Base-by-base conservation (phyloP, 2,888 invertebrate genomes). In the Pegoplata infirma region DNA sequence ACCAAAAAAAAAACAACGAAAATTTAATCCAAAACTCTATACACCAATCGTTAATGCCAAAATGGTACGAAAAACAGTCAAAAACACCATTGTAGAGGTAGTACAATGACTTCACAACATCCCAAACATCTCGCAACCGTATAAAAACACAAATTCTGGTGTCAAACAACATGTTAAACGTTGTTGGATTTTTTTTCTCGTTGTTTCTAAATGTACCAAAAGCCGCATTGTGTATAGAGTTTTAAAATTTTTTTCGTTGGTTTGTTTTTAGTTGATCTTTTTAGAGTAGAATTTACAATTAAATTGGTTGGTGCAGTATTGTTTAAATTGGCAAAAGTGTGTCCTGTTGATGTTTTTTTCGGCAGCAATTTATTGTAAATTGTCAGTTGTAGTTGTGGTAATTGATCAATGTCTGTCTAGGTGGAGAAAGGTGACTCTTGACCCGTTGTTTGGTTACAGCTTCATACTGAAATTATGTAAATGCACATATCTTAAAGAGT, bases 131-230 rank as follows among this genome's bases (percentile, higher is more conserved):
- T 7, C 46, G 8, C 16, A 44, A 12, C 46, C n/a, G 17, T 55
- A 61, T 56, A 75, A 47, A 61, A 83, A 84, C 85, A 86, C 85
- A 85, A 86, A 85, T 86, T 86, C 83, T 83, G 84, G 86, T 86
- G 86, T 86, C 83, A 85, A 86, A 86, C 86, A 86, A 82, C 86
- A 84, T 86, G 86, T 86, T 86, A 75, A 71, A 68, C 56, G 67
- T 71, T 74, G 63, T 64, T 61, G 61, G 10, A 1, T 61, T 59
- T 17, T 44, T 46, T 72, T 21, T 64, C 53, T 14, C n/a, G 16
- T 59, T 64, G 36, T 32, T 61, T 6, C 10, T 23, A n/a, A 5
- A 5, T 25, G 3, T 61, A 12, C 25, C 40, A 53, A 66, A 14
- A 21, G 19, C 47, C 25, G 74, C 78, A 21, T 19, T 17, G n/a